Percentiles rank a stretch among this genome's conserved stretches.
Conservation (phyloP, 1,140 invertebrate species). For the Leptinotarsa defecta region DNA sequence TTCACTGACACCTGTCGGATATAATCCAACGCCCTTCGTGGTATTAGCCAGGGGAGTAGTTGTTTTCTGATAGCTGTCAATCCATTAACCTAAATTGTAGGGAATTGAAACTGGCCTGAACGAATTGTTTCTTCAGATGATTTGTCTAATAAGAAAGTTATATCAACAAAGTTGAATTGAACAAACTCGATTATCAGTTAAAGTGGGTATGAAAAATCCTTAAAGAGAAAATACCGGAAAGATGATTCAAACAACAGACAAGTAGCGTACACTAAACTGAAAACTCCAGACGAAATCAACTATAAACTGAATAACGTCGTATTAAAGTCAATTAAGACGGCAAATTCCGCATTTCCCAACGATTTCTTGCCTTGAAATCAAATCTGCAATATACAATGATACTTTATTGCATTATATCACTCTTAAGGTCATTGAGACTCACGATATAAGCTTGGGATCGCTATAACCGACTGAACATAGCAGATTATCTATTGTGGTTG, state of each 20-base stretch:
- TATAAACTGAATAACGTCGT: not conserved
- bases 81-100: too few relatives aligned
- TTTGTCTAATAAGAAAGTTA: too few relatives aligned
- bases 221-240: not conserved
- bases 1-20: too few relatives aligned
- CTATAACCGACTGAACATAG: slow-evolving; percentile 9
- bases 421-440: slow-evolving; percentile 19
- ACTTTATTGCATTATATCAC: slow-evolving; percentile 18
- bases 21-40: too few relatives aligned
- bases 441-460: slow-evolving; percentile 13
- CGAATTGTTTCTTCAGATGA: too few relatives aligned
- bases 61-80: too few relatives aligned
- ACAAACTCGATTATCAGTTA: too few relatives aligned
- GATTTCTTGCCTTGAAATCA: slow-evolving; percentile 17
- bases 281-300: not conserved
- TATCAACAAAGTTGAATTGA: too few relatives aligned
- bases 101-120: too few relatives aligned
- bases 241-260: not conserved
- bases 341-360: slow-evolving; percentile 14
- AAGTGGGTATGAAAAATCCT: too few relatives aligned
- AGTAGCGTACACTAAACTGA: not conserved
- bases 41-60: too few relatives aligned
- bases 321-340: slow-evolving; percentile 2
- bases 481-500: slow-evolving; percentile 3
- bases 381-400: slow-evolving; percentile 22